A percentile compares a stretch with the other conserved stretches of the same genome.
These are phyloP conservation scores for Danio jaintianensis DNA, from an alignment of 2,797 vertebrate species.

Conservation along the genomic window DNA sequence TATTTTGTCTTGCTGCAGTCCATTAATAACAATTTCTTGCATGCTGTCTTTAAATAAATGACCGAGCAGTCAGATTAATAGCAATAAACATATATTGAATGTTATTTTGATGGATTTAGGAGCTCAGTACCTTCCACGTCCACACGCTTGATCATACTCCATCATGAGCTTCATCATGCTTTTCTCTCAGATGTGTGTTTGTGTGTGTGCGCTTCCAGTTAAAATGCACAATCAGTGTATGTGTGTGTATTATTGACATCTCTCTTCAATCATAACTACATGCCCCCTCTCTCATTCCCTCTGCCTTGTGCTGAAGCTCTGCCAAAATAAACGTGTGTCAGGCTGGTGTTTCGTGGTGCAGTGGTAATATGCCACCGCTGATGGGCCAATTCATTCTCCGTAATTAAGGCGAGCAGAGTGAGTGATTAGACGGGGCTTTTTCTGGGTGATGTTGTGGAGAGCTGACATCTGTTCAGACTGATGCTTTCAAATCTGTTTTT, in stretches of 20 bases:
- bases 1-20: not conserved
- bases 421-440: conserved; percentile 51
- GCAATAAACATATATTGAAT: conserved; percentile 1
- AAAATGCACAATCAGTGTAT: not conserved
- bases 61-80: conserved; percentile 16
- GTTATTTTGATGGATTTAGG: conserved; percentile 21
- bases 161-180: not conserved
- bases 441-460: conserved; percentile 47
- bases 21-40: not conserved
- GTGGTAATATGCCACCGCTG: conserved; percentile 40
- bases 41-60: not conserved
- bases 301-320: conserved; percentile 18
- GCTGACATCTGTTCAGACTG: conserved; percentile 57
- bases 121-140: not conserved
- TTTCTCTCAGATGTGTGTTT: not conserved
- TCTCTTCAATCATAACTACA: conserved; percentile 19
- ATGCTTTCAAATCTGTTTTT: conserved; percentile 20
- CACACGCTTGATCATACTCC: not conserved
- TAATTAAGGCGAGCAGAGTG: conserved; percentile 57
- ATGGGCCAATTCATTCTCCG: conserved; percentile 57
- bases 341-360: conserved; percentile 1
- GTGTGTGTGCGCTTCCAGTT: conserved; percentile 3
- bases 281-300: conserved; percentile 1
- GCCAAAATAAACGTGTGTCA: conserved; percentile 36
- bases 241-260: conserved; percentile 45